phyloP scores from a whole-genome alignment of 2,888 invertebrate genomes.

The Eupeodes luniger region DNA sequence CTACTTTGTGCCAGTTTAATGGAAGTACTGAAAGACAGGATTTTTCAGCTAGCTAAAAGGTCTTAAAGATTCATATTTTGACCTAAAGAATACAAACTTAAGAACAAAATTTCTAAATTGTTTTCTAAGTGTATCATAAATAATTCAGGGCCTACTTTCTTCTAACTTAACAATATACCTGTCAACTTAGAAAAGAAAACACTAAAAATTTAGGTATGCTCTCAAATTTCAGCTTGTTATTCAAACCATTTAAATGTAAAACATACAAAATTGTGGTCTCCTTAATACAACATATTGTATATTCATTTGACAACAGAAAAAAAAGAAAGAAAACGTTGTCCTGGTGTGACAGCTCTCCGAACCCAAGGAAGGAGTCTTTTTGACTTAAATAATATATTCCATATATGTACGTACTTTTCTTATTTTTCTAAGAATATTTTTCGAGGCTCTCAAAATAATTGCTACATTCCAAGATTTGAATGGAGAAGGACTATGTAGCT shows the following conservation, averaged over 20 bases:
- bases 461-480: slow-evolving; percentile 67
- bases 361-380: slow-evolving; percentile 1
- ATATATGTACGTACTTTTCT: neutral
- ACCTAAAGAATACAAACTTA: too few relatives aligned
- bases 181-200: too few relatives aligned
- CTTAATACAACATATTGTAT: neutral
- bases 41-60: too few relatives aligned
- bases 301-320: slow-evolving; percentile 4
- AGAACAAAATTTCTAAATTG: too few relatives aligned
- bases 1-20: too few relatives aligned
- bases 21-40: too few relatives aligned
- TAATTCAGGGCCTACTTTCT: too few relatives aligned
- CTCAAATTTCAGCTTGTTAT: neutral
- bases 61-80: too few relatives aligned
- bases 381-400: slow-evolving; percentile 28
- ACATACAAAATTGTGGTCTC: slow-evolving; percentile 17
- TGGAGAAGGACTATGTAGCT: slow-evolving; percentile 12
- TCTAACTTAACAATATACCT: too few relatives aligned
- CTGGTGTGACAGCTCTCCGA: slow-evolving; percentile 4
- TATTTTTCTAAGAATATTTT: slow-evolving; percentile 15
- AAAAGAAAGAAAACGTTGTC: neutral
- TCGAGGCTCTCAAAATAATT: slow-evolving; percentile 68
- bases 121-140: too few relatives aligned
- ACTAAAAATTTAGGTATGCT: too few relatives aligned
- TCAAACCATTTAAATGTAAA: neutral